Evolutionary conservation across 2,113 vertebrate species (phyloP).

Genomic region (Neomonachus schauinslandi): DNA sequence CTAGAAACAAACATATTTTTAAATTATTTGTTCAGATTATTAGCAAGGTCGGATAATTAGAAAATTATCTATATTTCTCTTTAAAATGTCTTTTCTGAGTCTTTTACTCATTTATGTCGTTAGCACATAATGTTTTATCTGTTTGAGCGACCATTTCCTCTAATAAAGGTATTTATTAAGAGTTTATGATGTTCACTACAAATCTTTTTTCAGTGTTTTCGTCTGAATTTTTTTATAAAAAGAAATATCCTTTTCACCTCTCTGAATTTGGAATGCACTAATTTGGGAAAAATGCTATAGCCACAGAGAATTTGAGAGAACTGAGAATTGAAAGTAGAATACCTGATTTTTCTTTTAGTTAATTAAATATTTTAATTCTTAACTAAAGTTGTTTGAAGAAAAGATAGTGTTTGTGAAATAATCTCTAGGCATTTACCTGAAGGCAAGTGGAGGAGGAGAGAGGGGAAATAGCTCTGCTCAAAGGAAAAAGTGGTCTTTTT

Average conservation of each 20-base stretch:
- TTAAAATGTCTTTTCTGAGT: not conserved
- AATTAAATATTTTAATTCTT: constrained; percentile 38
- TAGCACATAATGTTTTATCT: not conserved
- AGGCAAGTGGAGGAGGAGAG: not conserved
- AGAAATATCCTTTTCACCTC: not conserved
- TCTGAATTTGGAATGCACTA: not conserved
- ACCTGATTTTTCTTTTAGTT: not conserved
- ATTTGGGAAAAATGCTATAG: not conserved
- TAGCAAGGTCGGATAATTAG: not conserved
- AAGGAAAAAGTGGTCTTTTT: not conserved
- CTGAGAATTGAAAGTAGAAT: not conserved
- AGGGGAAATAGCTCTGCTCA: not conserved
- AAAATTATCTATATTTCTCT: not conserved
- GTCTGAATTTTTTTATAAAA: constrained; percentile 6
- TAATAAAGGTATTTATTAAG: not conserved
- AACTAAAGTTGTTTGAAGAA: not conserved
- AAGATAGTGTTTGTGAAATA: not conserved
- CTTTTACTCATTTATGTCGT: not conserved
- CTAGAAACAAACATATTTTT: not conserved
- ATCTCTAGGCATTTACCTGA: not conserved
- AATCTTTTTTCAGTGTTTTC: not conserved
- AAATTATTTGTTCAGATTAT: not conserved
- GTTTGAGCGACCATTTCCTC: not conserved
- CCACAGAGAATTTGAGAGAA: constrained; percentile 10
- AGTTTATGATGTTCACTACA: not conserved